Percentiles rank a stretch among this genome's conserved stretches.
Conservation (phyloP, 2,113 vertebrate species). For the Calyptommatus sinebrachiatus region DNA sequence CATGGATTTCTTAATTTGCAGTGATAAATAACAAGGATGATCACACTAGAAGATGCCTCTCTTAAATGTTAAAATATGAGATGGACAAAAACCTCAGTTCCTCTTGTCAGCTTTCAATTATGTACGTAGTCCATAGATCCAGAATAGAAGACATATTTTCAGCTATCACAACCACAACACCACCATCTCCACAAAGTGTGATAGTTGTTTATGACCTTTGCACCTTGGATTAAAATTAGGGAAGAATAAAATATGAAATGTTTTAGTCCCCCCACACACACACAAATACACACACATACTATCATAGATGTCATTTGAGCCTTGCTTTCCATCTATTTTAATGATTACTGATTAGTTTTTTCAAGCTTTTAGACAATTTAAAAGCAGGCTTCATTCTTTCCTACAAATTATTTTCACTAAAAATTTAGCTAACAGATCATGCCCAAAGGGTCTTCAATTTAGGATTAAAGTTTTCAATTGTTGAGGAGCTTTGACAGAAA, state of each 20-base stretch:
- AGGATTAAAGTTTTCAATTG: neutral
- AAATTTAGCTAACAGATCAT: neutral
- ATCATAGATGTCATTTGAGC: neutral
- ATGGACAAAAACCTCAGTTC: too few relatives aligned
- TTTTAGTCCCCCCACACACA: too few relatives aligned
- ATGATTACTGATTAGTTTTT: neutral
- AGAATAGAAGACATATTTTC: too few relatives aligned
- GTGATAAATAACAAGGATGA: too few relatives aligned
- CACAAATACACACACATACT: too few relatives aligned
- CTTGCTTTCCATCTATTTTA: conserved; percentile 14
- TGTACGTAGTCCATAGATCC: too few relatives aligned
- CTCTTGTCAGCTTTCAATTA: too few relatives aligned
- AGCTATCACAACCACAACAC: too few relatives aligned
- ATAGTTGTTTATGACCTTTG: too few relatives aligned
- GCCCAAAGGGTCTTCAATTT: neutral
- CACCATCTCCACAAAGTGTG: too few relatives aligned
- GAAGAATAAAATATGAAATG: too few relatives aligned
- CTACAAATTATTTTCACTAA: conserved; percentile 1
- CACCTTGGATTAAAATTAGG: too few relatives aligned
- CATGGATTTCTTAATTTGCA: neutral
- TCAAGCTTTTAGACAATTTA: neutral
- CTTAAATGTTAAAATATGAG: neutral
- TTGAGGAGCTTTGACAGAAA: neutral
- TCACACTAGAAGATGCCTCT: neutral
- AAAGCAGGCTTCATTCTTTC: conserved; percentile 2